These are phyloP conservation scores for Leucosticte australis DNA, from an alignment of 2,113 vertebrate genomes.

Conservation along the genomic window DNA sequence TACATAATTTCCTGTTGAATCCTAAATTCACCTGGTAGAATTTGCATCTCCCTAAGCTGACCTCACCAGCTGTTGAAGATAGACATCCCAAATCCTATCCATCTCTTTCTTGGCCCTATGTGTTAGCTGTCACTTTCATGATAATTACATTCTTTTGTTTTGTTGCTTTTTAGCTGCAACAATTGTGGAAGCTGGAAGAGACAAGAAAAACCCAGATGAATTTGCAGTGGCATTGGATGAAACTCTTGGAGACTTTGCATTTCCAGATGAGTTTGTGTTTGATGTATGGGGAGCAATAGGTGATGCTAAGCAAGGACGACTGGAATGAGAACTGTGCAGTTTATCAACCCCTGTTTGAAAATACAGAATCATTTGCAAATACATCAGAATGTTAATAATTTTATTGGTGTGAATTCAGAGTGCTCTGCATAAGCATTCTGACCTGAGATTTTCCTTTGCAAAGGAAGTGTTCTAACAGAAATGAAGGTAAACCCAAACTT, in stretches of 20 bases:
- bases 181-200: slow-evolving; percentile 93
- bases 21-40: neutral
- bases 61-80: neutral
- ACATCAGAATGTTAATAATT: neutral
- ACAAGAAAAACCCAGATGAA: slow-evolving; percentile 93
- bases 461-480: neutral
- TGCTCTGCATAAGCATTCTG: neutral
- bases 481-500: neutral
- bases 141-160: neutral
- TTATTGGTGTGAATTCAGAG: neutral
- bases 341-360: neutral
- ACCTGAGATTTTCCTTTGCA: neutral
- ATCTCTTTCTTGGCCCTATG: neutral
- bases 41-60: neutral
- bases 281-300: slow-evolving; percentile 95
- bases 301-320: slow-evolving; percentile 85
- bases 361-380: neutral
- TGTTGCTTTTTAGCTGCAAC: slow-evolving; percentile 81
- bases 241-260: slow-evolving; percentile 93
- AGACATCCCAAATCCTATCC: neutral
- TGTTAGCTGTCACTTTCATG: neutral
- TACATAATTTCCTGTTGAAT: neutral
- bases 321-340: slow-evolving; percentile 46
- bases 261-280: slow-evolving; percentile 96
- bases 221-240: slow-evolving; percentile 91